Evolutionary conservation across 2,888 invertebrate genomes (phyloP).

Genomic region (Tenodera sinensis): DNA sequence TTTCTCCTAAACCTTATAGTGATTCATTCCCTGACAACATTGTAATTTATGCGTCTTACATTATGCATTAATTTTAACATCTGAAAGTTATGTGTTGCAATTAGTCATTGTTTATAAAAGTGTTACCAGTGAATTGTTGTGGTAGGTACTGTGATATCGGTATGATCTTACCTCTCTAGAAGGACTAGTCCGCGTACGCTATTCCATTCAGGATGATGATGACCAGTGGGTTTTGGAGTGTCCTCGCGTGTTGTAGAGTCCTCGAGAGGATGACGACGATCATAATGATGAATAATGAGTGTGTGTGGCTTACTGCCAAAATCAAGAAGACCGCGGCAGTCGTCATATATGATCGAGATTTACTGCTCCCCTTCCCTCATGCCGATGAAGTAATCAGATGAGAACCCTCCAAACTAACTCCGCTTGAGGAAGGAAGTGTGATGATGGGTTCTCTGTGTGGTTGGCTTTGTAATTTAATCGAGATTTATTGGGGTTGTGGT

Average conservation of each 20-base stretch:
- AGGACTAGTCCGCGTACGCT: no score
- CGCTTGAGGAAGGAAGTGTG: neutral
- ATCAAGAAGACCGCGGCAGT: neutral
- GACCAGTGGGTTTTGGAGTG: neutral
- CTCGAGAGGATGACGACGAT: neutral
- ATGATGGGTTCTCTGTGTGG: neutral
- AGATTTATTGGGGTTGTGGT: neutral
- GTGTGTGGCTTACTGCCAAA: neutral
- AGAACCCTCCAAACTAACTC: neutral
- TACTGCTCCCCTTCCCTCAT: neutral
- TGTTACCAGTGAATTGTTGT: no score
- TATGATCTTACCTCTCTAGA: no score
- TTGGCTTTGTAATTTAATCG: neutral
- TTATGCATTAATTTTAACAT: no score
- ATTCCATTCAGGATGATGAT: neutral
- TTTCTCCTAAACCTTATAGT: no score
- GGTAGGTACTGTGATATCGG: no score
- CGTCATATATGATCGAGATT: neutral
- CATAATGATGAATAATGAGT: neutral
- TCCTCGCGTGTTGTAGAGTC: neutral
- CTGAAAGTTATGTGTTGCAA: no score
- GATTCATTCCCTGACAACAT: no score
- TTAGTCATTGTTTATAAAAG: no score
- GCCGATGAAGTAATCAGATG: neutral
- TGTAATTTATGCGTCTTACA: no score